Percentiles rank a stretch among this genome's conserved stretches.
Conservation (phyloP, 2,888 invertebrate species). For the Sphaerophoria rueppellii region DNA sequence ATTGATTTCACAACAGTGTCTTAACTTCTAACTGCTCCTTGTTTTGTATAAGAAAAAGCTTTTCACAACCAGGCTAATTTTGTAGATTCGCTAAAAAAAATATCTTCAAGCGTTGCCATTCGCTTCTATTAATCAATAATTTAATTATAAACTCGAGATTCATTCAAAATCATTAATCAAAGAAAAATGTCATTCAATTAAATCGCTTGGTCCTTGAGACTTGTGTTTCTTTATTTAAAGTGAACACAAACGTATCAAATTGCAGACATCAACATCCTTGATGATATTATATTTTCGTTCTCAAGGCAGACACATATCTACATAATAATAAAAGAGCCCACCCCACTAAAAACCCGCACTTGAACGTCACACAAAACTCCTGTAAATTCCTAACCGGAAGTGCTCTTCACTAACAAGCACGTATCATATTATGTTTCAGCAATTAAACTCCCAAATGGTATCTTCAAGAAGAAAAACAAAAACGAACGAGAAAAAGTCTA, state of each 20-base stretch:
- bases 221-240: not conserved
- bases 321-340: not conserved
- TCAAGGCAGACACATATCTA: not conserved
- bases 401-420: slow-evolving; percentile 31
- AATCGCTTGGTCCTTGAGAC: not conserved
- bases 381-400: not conserved
- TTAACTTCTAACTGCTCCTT: too few species aligned
- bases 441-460: slow-evolving; percentile 32
- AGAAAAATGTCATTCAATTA: not conserved
- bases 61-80: too few species aligned
- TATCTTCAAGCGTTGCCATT: too few species aligned
- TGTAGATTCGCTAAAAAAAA: too few species aligned
- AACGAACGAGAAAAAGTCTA: slow-evolving; percentile 15
- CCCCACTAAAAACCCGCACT: not conserved
- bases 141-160: not conserved
- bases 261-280: not conserved
- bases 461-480: not conserved
- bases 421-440: slow-evolving; percentile 43
- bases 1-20: too few species aligned
- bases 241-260: not conserved
- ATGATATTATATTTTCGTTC: not conserved
- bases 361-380: slow-evolving; percentile 23
- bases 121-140: too few species aligned
- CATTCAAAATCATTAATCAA: not conserved
- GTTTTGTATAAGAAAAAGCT: too few species aligned